Evolutionary conservation across 2,797 vertebrate species (phyloP), one percentile per base, ranked within the genome.

Genomic region (Nasua narica): DNA sequence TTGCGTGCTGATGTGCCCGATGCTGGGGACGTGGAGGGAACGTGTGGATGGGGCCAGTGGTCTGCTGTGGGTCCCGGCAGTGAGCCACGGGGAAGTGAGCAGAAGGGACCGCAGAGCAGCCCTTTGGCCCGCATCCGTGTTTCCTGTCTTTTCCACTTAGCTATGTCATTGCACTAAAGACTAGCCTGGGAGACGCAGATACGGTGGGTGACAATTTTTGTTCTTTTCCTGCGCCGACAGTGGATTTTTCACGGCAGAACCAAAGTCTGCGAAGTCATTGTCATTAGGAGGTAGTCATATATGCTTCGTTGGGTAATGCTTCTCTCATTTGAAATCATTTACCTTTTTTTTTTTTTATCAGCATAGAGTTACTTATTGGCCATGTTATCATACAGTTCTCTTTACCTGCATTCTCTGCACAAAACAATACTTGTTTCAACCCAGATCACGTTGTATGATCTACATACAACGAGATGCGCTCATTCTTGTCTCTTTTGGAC

Each of bases 61-160:
- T 11, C 67, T 16, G 69, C 8, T 58, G 7, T 3, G 13, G 37
- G 7, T 5, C 12, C 14, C 3, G 52, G 21, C 37, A 11, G 27
- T 19, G 78, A 40, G 27, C 6, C 25, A 16, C 15, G 2, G 35
- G 25, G 52, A 11, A 14, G 10, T 29, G 56, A 52, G 74, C 16
- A 19, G 40, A 77, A 50, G 69, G 16, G 37, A 12, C 19, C 2
- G 25, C 1, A 58, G 18, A 1, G n/a, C n/a, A 65, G 43, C 46
- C 46, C 40, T 7, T 14, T 40, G 70, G 58, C 46, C 1, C 0
- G 4, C 13, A 5, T 7, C 1, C 12, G 25, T 7, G 18, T 78
- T 40, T 21, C 6, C 1, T 52, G 27, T 11, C 74, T 32, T 29
- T 67, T 32, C 74, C n/a, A 46, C 74, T 50, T 21, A 50, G 56